A percentile compares a stretch with the other conserved stretches of the same genome.
phyloP scores from a whole-genome alignment of 1,140 invertebrate genomes.

The Oreohelix idahoensis region DNA sequence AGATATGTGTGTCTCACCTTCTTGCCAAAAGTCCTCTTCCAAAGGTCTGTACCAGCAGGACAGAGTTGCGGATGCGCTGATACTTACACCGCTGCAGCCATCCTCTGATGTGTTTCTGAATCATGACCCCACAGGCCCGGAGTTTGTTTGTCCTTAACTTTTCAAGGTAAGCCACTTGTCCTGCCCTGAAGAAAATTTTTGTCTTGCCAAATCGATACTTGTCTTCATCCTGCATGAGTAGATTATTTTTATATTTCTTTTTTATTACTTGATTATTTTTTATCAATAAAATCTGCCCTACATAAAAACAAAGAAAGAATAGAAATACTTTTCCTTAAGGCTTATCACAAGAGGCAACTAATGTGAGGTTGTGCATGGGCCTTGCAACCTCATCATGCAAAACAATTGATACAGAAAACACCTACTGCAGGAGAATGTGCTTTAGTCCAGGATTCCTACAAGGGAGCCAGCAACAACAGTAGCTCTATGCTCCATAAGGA shows the following conservation, averaged over 20 bases:
- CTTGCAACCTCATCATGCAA: no score
- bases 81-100: constrained; percentile 86
- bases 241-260: constrained; percentile 68
- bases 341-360: no score
- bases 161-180: constrained; percentile 97
- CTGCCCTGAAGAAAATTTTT: constrained; percentile 98
- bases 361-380: no score
- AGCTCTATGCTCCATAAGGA: no score
- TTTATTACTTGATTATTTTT: neutral
- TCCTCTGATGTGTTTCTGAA: constrained; percentile 91
- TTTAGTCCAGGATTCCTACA: no score
- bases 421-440: no score
- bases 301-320: no score
- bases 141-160: constrained; percentile 91
- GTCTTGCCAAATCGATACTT: constrained; percentile 97
- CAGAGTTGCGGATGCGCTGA: constrained; percentile 76
- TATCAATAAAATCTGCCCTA: no score
- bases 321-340: no score
- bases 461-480: no score
- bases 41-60: constrained; percentile 82
- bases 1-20: no score
- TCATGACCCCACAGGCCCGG: constrained; percentile 87
- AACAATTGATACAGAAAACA: no score
- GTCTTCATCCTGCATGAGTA: constrained; percentile 80
- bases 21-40: constrained; percentile 86